Base-by-base conservation (phyloP, 2,888 invertebrate species). In the Clepsis dumicolana region DNA sequence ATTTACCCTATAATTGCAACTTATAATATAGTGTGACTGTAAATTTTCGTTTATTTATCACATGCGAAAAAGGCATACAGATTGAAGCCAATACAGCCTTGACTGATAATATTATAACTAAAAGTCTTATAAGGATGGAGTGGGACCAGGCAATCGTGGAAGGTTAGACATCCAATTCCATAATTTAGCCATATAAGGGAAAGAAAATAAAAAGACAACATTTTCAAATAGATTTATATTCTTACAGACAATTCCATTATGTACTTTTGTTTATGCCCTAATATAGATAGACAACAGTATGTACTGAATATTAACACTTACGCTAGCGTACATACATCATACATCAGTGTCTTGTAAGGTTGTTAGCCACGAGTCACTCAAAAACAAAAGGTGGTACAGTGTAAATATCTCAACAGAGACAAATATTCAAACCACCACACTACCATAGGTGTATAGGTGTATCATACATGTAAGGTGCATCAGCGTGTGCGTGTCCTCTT, bases 201-300 rank as follows among this genome's bases (percentile, higher is more conserved):
- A 57, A 50, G 10, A 63, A 52, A 64, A 53, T 41, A 35, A 73
- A 72, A 68, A 61, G 18, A 41, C 38, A 68, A 48, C 70, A 70
- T 73, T 82, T 87, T 88, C 81, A 83, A 86, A 91, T 90, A 90
- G 86, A 88, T 87, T 92, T 92, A 59, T 90, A 91, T 91, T 91
- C 91, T 93, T 93, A 93, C 87, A 91, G 88, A 93, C 92, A 93
- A 93, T 93, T 93, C 93, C 93, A 91, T 92, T 93, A 93, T 89
- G 68, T 64, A 92, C 78, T 87, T 87, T 86, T 85, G 84, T 86
- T 84, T 88, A 88, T 81, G 82, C 82, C 81, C 90, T 91, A 90
- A 82, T 90, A 90, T 84, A 90, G 85, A 86, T 82, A 88, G 86
- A 86, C 81, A 85, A 85, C 82, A 84, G 87, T 84, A 89, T 89